Evolutionary conservation across 1,140 invertebrate genomes (phyloP), one percentile per base, ranked within the genome.

Genomic region (Drosophila subpulchrella): DNA sequence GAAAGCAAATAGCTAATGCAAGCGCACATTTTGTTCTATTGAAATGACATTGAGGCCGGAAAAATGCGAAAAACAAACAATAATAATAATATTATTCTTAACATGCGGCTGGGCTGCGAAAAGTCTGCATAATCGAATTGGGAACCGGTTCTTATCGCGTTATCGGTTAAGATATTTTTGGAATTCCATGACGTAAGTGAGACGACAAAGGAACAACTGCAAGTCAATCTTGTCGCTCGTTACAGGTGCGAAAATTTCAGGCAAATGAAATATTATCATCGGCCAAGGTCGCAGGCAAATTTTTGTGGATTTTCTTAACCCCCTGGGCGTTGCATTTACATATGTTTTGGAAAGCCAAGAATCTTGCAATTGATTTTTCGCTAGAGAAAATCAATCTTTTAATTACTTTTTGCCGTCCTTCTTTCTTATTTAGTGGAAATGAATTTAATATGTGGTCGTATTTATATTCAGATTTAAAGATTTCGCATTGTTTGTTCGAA

Each of bases 171-270:
- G 42, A 58, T 78, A 81, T 78, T 78, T 81, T 78, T 86, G 83
- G 83, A 79, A 88, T 88, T 78, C 44, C 70, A 79, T 88, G 83
- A 86, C 83, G 83, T 83, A 88, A 86, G 78, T 63, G 13, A 53
- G 58, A 48, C 56, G 51, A 78, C 67, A 58, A 59, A 53, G 51
- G 27, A 75, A 72, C 60, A 81, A 82, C 71, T 61, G 62, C 80
- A 76, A 58, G 55, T 75, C 47, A 76, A 67, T 68, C 53, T 73
- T 36, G 30, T 53, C 61, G 46, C 20, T 27, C 13, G 42, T 41
- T 50, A 15, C 36, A 47, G 58, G 70, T 71, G 56, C 36, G 48
- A 73, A 61, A 60, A 47, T 48, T 38, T 32, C 10, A 15, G 15
- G 8, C 46, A 30, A 53, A 53, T 36, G 39, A 15, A 36, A 71